Evolutionary conservation across 1,140 invertebrate species (phyloP).

Genomic region (Plodia interpunctella): DNA sequence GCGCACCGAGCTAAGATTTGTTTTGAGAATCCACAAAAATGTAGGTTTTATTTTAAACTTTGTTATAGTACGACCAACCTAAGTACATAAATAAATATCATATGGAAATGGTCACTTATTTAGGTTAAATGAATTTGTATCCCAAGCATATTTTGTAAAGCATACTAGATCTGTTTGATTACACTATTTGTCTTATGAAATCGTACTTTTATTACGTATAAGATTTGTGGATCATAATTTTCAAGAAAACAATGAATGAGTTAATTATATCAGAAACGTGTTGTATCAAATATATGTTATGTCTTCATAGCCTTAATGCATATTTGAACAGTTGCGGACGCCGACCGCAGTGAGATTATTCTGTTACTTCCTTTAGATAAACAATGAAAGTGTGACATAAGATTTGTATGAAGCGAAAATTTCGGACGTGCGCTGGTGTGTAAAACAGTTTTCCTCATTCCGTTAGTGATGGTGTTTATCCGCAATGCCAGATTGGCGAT

Average conservation of each 20-base stretch:
- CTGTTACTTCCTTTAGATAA: constrained; percentile 27
- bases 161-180: too few species aligned
- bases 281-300: background rate
- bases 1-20: background rate
- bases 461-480: constrained; percentile 56
- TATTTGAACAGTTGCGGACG: constrained; percentile 49
- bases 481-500: constrained; percentile 75
- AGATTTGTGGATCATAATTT: background rate
- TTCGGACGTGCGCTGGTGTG: constrained; percentile 23
- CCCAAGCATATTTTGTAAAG: too few species aligned
- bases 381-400: constrained; percentile 36
- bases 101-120: background rate
- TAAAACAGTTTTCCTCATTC: constrained; percentile 20
- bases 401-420: constrained; percentile 15
- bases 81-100: background rate
- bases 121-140: too few species aligned
- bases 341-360: constrained; percentile 41
- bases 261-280: constrained; percentile 7
- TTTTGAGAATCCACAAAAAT: background rate
- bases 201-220: background rate
- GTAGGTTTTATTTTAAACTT: background rate
- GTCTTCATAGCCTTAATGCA: constrained; percentile 8
- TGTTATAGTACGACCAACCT: background rate
- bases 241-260: background rate
- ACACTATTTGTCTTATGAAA: background rate